A percentile compares a stretch with the other conserved stretches of the same genome.
phyloP scores from a whole-genome alignment of 2,888 invertebrate species.

The Aphodius granarius region DNA sequence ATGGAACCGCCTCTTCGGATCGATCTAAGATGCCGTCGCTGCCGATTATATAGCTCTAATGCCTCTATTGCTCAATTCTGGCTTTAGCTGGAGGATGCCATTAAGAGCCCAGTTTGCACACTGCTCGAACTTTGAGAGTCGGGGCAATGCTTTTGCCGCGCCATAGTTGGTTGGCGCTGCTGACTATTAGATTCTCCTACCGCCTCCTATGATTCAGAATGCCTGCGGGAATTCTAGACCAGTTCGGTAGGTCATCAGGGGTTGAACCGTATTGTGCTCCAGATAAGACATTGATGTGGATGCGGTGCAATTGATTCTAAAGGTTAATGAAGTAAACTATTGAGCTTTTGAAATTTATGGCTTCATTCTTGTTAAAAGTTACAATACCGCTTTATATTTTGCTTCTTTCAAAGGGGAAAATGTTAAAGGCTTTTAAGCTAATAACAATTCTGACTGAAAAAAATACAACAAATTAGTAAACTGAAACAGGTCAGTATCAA shows the following conservation, averaged over 20 bases:
- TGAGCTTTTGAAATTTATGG: too few species aligned
- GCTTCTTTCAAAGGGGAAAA: too few species aligned
- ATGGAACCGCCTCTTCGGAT: not conserved
- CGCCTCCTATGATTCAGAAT: not conserved
- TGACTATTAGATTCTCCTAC: not conserved
- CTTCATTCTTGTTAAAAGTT: too few species aligned
- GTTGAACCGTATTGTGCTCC: not conserved
- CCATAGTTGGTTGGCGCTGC: not conserved
- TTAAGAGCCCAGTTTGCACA: not conserved
- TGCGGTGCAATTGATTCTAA: constrained; percentile 4
- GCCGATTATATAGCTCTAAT: not conserved
- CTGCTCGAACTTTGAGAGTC: not conserved
- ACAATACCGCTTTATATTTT: too few species aligned
- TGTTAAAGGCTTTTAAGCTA: too few species aligned
- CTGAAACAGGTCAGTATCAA: not conserved
- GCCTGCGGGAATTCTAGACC: not conserved
- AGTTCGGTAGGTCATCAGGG: not conserved
- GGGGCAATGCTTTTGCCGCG: not conserved
- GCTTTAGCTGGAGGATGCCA: not conserved
- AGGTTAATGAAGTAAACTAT: not conserved
- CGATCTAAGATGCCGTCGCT: not conserved
- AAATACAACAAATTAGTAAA: too few species aligned
- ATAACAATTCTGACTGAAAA: too few species aligned
- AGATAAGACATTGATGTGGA: not conserved
- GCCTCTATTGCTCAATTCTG: not conserved